Evolutionary conservation across 2,888 invertebrate species (phyloP).

Genomic region (Ophion obscuratus): DNA sequence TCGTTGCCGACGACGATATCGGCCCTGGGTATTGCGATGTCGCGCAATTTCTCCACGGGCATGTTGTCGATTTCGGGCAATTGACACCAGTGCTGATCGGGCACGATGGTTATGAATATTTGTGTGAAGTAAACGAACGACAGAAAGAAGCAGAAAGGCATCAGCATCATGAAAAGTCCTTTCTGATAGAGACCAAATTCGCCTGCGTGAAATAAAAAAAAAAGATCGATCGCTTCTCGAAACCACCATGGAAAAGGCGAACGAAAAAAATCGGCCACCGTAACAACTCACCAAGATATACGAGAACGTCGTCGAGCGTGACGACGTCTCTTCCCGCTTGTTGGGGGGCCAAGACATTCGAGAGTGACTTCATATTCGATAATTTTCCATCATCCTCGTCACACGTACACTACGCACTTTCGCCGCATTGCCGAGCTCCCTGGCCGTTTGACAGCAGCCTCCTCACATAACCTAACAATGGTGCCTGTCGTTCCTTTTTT

Average conservation of each 20-base stretch:
- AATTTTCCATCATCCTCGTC: constrained; percentile 18
- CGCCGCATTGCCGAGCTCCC: constrained; percentile 1
- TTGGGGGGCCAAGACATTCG: constrained; percentile 17
- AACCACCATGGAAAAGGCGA: background rate
- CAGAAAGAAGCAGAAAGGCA: constrained; percentile 80
- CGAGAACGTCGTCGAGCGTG: constrained; percentile 72
- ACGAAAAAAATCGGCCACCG: background rate
- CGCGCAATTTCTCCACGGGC: constrained; percentile 70
- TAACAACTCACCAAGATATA: constrained; percentile 68
- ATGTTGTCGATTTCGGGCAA: constrained; percentile 69
- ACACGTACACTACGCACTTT: background rate
- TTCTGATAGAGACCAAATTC: constrained; percentile 81
- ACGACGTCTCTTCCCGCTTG: constrained; percentile 56
- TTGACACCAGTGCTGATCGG: constrained; percentile 78
- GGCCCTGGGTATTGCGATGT: constrained; percentile 69
- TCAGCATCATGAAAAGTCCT: constrained; percentile 77
- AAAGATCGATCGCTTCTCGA: background rate
- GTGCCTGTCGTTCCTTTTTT: constrained; percentile 14
- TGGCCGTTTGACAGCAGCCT: constrained; percentile 6
- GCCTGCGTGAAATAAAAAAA: constrained; percentile 71
- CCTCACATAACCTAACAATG: constrained; percentile 41
- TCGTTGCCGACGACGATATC: constrained; percentile 66
- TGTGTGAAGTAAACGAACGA: constrained; percentile 81
- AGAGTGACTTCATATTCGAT: constrained; percentile 50
- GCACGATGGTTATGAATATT: constrained; percentile 79